Conservation (phyloP, 2,113 vertebrate species). For the Eurypyga helias region DNA sequence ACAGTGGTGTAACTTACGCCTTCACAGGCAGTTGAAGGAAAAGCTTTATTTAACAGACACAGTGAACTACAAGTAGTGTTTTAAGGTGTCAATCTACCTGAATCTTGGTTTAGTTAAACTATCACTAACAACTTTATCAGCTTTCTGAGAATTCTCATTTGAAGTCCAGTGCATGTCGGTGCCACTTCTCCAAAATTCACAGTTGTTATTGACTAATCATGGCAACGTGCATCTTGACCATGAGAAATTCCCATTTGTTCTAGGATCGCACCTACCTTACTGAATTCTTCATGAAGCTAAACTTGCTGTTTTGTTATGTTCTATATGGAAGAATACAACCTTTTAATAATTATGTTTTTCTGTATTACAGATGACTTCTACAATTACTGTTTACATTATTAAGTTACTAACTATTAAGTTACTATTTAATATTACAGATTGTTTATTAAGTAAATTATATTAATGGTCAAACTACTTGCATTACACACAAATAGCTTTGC, state of each 20-base stretch:
- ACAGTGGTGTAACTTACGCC: not conserved
- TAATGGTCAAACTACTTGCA: not conserved
- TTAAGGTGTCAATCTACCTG: not conserved
- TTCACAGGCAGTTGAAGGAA: too few relatives aligned
- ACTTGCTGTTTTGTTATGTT: not conserved
- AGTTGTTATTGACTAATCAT: rapidly evolving
- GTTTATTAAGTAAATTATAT: not conserved
- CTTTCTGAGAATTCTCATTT: not conserved
- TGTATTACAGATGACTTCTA: not conserved
- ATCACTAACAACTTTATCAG: not conserved
- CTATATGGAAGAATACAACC: not conserved
- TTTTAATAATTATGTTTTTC: not conserved
- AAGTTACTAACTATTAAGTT: too few relatives aligned
- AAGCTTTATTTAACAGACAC: too few relatives aligned
- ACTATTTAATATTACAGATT: too few relatives aligned
- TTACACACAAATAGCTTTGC: not conserved
- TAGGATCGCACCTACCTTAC: not conserved
- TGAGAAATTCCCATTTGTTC: not conserved
- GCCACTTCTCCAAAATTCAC: not conserved
- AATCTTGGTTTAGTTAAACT: not conserved
- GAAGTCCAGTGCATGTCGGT: not conserved
- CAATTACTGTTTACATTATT: not conserved
- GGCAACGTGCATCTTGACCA: not conserved
- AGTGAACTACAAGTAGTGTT: not conserved
- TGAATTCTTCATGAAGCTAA: too few relatives aligned